Percentiles rank a stretch among this genome's conserved stretches.
Evolutionary conservation across 2,113 vertebrate species (phyloP).

Genomic region (Alosa alosa): DNA sequence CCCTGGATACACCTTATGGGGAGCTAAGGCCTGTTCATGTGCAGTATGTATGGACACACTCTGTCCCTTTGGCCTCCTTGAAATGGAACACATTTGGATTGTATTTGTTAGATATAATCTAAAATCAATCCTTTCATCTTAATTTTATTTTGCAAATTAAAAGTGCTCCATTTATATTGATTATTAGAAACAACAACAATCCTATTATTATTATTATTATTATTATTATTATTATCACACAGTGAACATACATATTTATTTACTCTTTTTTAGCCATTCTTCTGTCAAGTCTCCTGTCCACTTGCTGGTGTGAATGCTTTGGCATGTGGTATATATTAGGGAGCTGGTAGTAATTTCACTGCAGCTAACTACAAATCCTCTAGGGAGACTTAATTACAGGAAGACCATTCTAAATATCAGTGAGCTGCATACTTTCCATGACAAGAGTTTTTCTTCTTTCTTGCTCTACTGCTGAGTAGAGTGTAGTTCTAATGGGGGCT

Average conservation of each 20-base stretch:
- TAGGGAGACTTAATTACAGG: constrained; percentile 99
- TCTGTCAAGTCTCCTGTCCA: constrained; percentile 60
- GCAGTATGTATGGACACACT: neutral
- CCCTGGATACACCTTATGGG: neutral
- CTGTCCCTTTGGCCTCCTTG: neutral
- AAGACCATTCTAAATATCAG: constrained; percentile 99
- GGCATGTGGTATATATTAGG: constrained; percentile 97
- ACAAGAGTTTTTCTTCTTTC: constrained; percentile 81
- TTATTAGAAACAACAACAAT: neutral
- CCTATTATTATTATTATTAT: neutral
- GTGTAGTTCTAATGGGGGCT: constrained; percentile 60
- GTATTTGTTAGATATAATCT: neutral
- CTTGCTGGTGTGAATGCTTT: constrained; percentile 67
- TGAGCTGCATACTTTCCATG: constrained; percentile 90
- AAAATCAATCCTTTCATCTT: neutral
- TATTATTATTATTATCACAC: neutral
- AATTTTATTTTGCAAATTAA: neutral
- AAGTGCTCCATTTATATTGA: neutral
- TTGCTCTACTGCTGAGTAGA: constrained; percentile 69
- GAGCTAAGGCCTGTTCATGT: neutral
- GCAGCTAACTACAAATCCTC: constrained; percentile 99
- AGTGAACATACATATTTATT: neutral
- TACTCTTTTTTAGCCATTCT: neutral
- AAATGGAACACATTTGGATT: neutral
- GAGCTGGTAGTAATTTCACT: constrained; percentile 97